Evolutionary conservation across 1,140 invertebrate species (phyloP), one percentile per base, ranked within the genome.

Genomic region (Drosophila elegans): DNA sequence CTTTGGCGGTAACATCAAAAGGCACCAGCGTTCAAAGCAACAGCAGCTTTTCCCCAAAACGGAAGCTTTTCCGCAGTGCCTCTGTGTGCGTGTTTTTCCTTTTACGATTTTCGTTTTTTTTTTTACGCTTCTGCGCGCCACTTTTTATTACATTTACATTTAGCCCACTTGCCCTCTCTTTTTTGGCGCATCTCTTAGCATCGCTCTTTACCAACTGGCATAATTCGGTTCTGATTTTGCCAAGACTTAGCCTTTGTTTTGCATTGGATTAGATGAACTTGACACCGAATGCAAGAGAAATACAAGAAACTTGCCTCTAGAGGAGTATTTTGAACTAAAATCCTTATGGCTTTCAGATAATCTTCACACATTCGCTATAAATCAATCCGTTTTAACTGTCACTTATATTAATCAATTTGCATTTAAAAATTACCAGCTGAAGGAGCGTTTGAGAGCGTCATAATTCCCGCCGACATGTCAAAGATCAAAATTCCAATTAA

Each of bases 121-220:
- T 79, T 88, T 76, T 48, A 74, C 72, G 83, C 83, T 86, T 83
- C 83, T 86, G 83, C 83, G 83, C 83, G 63, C 71, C 64, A 49
- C 49, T 72, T 63, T 82, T 74, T 64, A 57, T 51, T 55, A 61
- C 38, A 64, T 52, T 55, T 46, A 53, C 29, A 38, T 38, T 56
- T 46, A 16, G 60, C 12, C n/a, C 13, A 16, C n/a, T 34, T 7
- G 21, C 7, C 16, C 68, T 63, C 59, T 78, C 71, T 72, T 78
- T 56, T 54, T 84, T 46, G 51, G 38, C 3, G 32, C 60, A 52
- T 49, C 59, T 71, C 60, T 77, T 77, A 76, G 5, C 41, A 46
- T 34, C 59, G 48, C 63, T 79, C 75, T 69, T 75, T 44, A 36
- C 10, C 9, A 12, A 55, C 69, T 73, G 55, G 49, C 69, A 73